phyloP scores from a whole-genome alignment of 2,888 invertebrate species.

The Limnephilus lunatus region DNA sequence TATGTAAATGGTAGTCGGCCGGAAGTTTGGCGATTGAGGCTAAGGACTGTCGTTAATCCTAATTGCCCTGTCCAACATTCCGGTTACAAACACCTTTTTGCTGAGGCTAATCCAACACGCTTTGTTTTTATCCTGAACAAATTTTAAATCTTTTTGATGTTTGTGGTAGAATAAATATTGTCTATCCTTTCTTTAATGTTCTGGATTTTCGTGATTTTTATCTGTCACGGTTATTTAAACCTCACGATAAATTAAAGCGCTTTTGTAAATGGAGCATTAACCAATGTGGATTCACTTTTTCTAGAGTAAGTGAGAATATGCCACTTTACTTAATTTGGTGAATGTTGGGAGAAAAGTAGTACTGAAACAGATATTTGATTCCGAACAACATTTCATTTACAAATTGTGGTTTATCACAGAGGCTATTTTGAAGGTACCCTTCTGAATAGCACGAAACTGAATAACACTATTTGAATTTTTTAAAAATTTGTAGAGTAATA shows the following conservation, averaged over 20 bases:
- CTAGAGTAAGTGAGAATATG: background rate
- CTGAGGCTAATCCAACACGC: background rate
- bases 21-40: conserved; percentile 34
- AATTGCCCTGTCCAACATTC: conserved; percentile 40
- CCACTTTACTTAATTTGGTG: background rate
- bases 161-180: background rate
- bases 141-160: background rate
- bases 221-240: background rate
- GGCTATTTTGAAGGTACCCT: background rate
- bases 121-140: background rate
- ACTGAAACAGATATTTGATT: background rate
- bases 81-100: conserved; percentile 21
- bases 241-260: background rate
- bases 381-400: background rate
- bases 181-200: background rate
- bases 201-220: background rate
- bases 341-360: no score
- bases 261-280: background rate
- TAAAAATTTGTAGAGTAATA: no score
- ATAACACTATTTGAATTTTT: no score
- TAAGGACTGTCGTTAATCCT: conserved; percentile 30
- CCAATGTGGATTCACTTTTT: background rate
- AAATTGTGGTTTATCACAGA: background rate
- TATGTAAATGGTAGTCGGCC: conserved; percentile 25
- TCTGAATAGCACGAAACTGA: background rate